Evolutionary conservation across 1,140 invertebrate species (phyloP).

Genomic region (Anagrus nilaparvatae): DNA sequence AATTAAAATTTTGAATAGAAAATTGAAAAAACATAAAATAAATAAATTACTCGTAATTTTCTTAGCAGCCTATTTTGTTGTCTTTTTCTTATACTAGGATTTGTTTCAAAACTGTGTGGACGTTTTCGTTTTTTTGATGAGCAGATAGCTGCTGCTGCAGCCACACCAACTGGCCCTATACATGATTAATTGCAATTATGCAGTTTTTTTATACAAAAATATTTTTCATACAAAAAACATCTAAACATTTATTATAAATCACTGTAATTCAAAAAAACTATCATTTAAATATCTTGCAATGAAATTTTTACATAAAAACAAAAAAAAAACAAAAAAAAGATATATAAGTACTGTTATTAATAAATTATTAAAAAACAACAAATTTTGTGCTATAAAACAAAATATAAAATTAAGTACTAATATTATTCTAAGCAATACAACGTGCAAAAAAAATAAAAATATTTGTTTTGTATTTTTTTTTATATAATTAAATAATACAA

Average conservation of each 20-base stretch:
- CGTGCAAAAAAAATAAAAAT: too few species aligned
- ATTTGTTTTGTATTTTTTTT: too few species aligned
- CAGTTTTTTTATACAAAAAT: background rate
- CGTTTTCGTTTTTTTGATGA: constrained; percentile 92
- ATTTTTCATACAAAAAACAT: background rate
- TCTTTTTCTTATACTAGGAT: constrained; percentile 90
- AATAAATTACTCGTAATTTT: constrained; percentile 64
- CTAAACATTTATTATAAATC: background rate
- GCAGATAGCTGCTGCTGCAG: constrained; percentile 91
- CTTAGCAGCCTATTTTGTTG: constrained; percentile 89
- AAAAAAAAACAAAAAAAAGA: too few species aligned
- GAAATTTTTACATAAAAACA: too few species aligned
- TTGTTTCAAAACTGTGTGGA: constrained; percentile 95
- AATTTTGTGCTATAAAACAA: too few species aligned
- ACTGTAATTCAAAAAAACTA: too few species aligned
- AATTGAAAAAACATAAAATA: constrained; percentile 9
- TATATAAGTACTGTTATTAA: too few species aligned
- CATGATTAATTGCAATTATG: constrained; percentile 11
- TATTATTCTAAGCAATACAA: too few species aligned
- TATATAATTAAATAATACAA: too few species aligned
- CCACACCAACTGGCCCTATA: constrained; percentile 86
- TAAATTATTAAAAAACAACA: too few species aligned
- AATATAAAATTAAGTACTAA: too few species aligned
- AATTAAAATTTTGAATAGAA: constrained; percentile 2
- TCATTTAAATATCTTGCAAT: too few species aligned